phyloP scores from a whole-genome alignment of 2,888 invertebrate species.

The Cyclophora albipunctata region DNA sequence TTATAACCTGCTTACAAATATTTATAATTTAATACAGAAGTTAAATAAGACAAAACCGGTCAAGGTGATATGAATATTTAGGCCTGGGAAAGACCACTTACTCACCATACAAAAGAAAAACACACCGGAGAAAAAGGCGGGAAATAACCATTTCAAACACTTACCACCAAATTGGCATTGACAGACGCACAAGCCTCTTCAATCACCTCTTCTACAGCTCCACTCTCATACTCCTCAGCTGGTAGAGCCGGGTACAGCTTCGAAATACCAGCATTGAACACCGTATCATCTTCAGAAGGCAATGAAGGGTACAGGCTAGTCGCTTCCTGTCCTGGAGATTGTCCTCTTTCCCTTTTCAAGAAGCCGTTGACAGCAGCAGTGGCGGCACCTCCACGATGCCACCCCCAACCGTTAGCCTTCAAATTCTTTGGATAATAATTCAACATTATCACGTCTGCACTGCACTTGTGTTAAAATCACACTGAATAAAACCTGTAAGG shows the following conservation, averaged over 20 bases:
- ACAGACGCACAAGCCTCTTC: conserved; percentile 61
- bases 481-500: no score
- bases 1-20: no score
- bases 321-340: conserved; percentile 33
- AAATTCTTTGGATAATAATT: conserved; percentile 66
- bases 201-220: conserved; percentile 60
- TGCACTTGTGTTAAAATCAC: not conserved
- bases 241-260: conserved; percentile 62
- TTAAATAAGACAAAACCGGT: no score
- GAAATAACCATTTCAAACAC: conserved; percentile 24
- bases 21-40: no score
- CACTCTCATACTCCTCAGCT: conserved; percentile 60
- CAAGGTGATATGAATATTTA: no score
- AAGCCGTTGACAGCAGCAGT: conserved; percentile 55
- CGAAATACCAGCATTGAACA: conserved; percentile 38
- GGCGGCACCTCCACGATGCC: conserved; percentile 52
- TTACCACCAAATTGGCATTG: conserved; percentile 60
- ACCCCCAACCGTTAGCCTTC: conserved; percentile 66
- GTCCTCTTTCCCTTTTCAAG: conserved; percentile 51
- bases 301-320: conserved; percentile 54
- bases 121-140: not conserved
- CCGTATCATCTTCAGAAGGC: conserved; percentile 53
- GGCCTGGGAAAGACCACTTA: no score
- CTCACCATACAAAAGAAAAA: no score
- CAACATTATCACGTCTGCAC: conserved; percentile 15